phyloP scores from a whole-genome alignment of 2,888 invertebrate species.

The Chrysodeixis includens region DNA sequence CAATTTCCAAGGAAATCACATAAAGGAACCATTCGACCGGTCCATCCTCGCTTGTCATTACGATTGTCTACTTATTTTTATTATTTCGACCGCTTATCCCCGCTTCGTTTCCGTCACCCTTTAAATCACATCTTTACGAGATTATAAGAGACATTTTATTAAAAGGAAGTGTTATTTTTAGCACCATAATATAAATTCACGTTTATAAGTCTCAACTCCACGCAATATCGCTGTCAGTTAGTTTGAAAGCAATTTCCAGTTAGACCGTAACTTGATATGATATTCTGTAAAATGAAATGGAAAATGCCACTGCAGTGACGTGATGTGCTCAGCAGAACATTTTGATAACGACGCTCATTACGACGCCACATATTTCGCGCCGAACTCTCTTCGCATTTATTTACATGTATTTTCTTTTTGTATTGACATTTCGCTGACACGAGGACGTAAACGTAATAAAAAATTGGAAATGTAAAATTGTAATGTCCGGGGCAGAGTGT shows the following conservation, averaged over 20 bases:
- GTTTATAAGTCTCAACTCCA: neutral
- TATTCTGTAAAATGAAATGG: constrained; percentile 17
- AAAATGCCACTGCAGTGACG: constrained; percentile 11
- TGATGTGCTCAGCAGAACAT: constrained; percentile 32
- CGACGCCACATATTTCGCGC: constrained; percentile 31
- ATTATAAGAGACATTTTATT: neutral
- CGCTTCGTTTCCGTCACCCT: neutral
- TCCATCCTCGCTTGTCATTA: constrained; percentile 62
- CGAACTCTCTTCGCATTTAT: constrained; percentile 20
- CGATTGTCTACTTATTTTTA: constrained; percentile 68
- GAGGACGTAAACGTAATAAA: constrained; percentile 59
- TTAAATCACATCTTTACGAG: neutral
- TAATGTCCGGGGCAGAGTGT: constrained; percentile 47
- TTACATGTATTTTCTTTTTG: constrained; percentile 38
- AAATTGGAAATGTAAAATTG: constrained; percentile 54
- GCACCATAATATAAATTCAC: neutral
- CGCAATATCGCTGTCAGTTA: constrained; percentile 1
- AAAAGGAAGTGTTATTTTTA: neutral
- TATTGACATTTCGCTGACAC: constrained; percentile 55
- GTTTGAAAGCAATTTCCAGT: constrained; percentile 2
- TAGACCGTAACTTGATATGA: constrained; percentile 7
- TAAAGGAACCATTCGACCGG: constrained; percentile 67
- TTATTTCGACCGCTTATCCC: constrained; percentile 33
- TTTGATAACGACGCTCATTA: constrained; percentile 48
- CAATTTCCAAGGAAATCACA: constrained; percentile 75